Evolutionary conservation across 2,113 vertebrate species (phyloP), one percentile per base, ranked within the genome.

Genomic region (Speoplatyrhinus poulsoni): DNA sequence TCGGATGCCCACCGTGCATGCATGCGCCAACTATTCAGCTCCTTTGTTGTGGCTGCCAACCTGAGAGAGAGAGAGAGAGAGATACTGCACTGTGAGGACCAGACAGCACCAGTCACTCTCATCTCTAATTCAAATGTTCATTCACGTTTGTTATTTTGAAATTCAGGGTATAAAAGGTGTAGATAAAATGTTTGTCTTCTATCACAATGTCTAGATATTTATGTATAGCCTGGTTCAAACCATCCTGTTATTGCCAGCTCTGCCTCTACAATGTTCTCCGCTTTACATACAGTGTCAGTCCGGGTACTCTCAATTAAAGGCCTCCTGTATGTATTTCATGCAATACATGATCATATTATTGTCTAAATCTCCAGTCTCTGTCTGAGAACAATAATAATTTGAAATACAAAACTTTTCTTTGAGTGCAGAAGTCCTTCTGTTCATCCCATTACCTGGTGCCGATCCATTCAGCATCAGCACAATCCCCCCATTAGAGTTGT

Each of bases 31-130:
- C 77, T 80, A 79, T 76, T 87, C 70, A 70, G 60, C 66, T 75
- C 70, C 81, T 91, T 89, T 92, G 81, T 91, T 89, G 84, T 81
- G 8, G 53, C 62, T 89, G 90, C 87, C 90, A 92, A 84, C 79
- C 76, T 67, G 76, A n/a, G n/a, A n/a, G 12, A n/a, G n/a, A 50
- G 46, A 26, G 26, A 26, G 26, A 26, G 26, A 26, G 26, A 26
- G 26, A 26, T 41, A 3, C 26, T 26, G 4, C 26, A 33, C 3
- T 54, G 3, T 52, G 11, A 52, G 49, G 10, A 15, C 13, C 49
- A 52, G 49, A 12, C 13, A 52, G 49, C 13, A 11, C 13, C 10
- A 11, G 10, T 52, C 13, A 12, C 13, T 15, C 13, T 52, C 3
- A 15, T 52, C 13, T 52, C 10, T 12, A 15, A 12, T 15, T 52